These are phyloP conservation scores for Spodoptera frugiperda DNA, from an alignment of 1,140 invertebrate species.

Conservation along the genomic window DNA sequence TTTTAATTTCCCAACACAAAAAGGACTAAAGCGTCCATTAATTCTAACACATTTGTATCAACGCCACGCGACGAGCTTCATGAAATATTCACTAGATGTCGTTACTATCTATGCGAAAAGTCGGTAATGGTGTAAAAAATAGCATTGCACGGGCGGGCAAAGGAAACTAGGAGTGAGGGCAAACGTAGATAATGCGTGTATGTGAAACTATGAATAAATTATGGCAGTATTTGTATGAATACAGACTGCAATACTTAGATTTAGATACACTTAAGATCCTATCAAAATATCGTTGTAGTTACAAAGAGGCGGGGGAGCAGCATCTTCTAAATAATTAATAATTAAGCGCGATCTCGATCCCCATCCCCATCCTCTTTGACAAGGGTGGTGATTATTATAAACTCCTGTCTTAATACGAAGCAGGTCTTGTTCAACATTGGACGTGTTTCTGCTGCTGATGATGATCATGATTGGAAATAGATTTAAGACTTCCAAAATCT, in stretches of 20 bases:
- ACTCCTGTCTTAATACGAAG: no score
- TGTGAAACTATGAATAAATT: constrained; percentile 35
- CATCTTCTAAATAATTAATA: no score
- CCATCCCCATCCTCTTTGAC: no score
- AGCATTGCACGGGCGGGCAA: background rate
- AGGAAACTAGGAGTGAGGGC: constrained; percentile 5
- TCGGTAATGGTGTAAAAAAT: constrained; percentile 14
- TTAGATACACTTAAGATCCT: no score
- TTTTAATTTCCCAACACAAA: background rate
- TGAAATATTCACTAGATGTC: constrained; percentile 23
- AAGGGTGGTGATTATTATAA: no score
- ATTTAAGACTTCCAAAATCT: no score
- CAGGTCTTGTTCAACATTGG: no score
- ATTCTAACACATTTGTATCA: constrained; percentile 26
- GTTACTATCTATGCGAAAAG: constrained; percentile 9
- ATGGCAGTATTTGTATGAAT: constrained; percentile 17
- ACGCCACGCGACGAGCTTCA: constrained; percentile 10
- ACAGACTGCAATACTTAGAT: background rate
- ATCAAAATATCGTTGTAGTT: no score
- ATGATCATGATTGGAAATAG: no score
- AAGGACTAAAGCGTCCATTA: background rate
- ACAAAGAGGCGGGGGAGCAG: no score
- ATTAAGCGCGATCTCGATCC: no score
- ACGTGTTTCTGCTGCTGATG: no score
- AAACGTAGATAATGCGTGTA: constrained; percentile 26